Conservation (phyloP, 1,140 invertebrate genomes). For the Bombus terrestris region DNA sequence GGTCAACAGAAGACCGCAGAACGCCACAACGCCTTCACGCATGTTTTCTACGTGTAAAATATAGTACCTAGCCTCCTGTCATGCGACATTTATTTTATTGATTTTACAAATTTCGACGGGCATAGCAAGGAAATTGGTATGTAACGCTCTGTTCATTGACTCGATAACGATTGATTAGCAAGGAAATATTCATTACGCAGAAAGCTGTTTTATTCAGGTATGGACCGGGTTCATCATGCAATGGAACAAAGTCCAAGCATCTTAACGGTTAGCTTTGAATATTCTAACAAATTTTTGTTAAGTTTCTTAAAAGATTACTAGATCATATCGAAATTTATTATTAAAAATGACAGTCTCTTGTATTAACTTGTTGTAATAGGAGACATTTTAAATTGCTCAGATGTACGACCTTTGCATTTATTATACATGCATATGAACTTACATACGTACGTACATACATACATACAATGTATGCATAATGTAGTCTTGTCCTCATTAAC, state of each 20-base stretch:
- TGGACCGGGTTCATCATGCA: not conserved
- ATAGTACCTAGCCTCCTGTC: slow-evolving; percentile 31
- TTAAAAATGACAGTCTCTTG: not conserved
- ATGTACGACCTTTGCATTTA: not conserved
- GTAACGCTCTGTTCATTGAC: slow-evolving; percentile 29
- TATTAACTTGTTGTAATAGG: not conserved
- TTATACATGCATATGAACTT: not conserved
- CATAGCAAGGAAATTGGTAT: slow-evolving; percentile 17
- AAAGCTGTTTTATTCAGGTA: not conserved
- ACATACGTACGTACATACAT: not conserved
- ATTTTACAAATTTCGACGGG: slow-evolving; percentile 47
- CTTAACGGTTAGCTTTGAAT: not conserved
- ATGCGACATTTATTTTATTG: slow-evolving; percentile 56
- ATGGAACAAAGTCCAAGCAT: too few relatives aligned
- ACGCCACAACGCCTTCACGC: slow-evolving; percentile 32
- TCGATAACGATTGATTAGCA: slow-evolving; percentile 11
- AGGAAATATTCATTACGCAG: not conserved
- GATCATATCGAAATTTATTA: not conserved
- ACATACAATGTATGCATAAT: not conserved
- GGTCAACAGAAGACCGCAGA: slow-evolving; percentile 37
- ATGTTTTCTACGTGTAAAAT: slow-evolving; percentile 29
- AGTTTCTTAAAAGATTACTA: not conserved
- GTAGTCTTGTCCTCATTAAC: not conserved
- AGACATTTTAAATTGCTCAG: not conserved
- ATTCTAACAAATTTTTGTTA: too few relatives aligned